These are phyloP conservation scores for Cataglyphis albicans DNA, from an alignment of 2,888 invertebrate species.

Conservation along the genomic window DNA sequence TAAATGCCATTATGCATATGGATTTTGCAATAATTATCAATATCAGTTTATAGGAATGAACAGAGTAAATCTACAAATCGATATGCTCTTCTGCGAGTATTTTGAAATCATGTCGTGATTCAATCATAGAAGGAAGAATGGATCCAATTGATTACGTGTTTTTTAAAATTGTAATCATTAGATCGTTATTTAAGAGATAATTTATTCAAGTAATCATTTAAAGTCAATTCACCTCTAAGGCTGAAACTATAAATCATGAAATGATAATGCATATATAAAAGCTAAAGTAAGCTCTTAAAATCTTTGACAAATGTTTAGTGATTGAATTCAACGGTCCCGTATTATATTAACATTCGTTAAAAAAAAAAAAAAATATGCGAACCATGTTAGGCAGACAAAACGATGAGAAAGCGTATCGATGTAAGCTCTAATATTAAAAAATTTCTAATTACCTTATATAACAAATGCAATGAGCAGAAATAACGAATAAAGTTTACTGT, in stretches of 20 bases:
- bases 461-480: slow-evolving; percentile 46
- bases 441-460: slow-evolving; percentile 11
- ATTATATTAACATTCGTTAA: slow-evolving; percentile 5
- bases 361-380: slow-evolving; percentile 3
- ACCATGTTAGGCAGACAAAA: slow-evolving; percentile 61
- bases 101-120: slow-evolving; percentile 28
- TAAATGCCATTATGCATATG: slow-evolving; percentile 10
- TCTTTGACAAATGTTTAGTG: slow-evolving; percentile 7
- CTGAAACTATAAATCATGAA: slow-evolving; percentile 18
- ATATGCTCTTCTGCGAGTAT: slow-evolving; percentile 51
- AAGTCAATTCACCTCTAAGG: slow-evolving; percentile 15
- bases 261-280: neutral
- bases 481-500: slow-evolving; percentile 54
- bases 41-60: slow-evolving; percentile 59
- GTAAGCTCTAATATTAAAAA: slow-evolving; percentile 40
- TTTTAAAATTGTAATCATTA: slow-evolving; percentile 1
- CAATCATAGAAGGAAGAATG: slow-evolving; percentile 21
- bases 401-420: slow-evolving; percentile 60
- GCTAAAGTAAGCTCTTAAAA: neutral
- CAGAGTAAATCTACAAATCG: slow-evolving; percentile 56
- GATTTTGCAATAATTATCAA: slow-evolving; percentile 16
- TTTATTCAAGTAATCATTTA: slow-evolving; percentile 9
- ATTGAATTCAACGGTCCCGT: slow-evolving; percentile 3
- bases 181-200: too few species aligned
- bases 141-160: slow-evolving; percentile 7